A percentile compares a stretch with the other conserved stretches of the same genome.
These are phyloP conservation scores for Dendrolimus punctatus DNA, from an alignment of 1,140 invertebrate species.

Conservation along the genomic window DNA sequence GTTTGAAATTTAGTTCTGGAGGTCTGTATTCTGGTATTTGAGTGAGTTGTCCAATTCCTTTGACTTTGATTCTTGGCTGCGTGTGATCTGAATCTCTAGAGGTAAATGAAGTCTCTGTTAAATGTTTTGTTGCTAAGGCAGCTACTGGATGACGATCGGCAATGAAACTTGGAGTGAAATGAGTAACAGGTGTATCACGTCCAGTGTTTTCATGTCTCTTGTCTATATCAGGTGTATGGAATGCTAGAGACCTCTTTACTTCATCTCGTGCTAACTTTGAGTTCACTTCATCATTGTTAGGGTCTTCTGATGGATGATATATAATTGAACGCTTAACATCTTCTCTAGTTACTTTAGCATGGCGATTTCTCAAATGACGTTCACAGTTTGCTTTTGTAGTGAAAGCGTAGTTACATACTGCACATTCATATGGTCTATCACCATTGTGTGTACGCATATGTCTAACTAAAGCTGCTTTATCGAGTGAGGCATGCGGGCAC, in stretches of 20 bases:
- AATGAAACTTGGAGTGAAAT: constrained; percentile 60
- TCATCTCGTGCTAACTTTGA: constrained; percentile 71
- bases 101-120: constrained; percentile 37
- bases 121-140: constrained; percentile 32
- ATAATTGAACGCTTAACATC: constrained; percentile 90
- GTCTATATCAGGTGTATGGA: constrained; percentile 55
- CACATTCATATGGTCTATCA: constrained; percentile 94
- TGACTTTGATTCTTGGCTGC: constrained; percentile 75
- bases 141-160: constrained; percentile 53
- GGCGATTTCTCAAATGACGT: constrained; percentile 90
- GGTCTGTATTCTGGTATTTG: constrained; percentile 66
- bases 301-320: constrained; percentile 88
- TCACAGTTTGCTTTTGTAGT: constrained; percentile 96
- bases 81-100: constrained; percentile 45
- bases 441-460: constrained; percentile 96
- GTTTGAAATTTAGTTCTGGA: constrained; percentile 55
- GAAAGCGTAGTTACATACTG: constrained; percentile 94
- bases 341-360: constrained; percentile 86
- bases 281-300: constrained; percentile 80
- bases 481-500: constrained; percentile 90
- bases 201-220: constrained; percentile 49
- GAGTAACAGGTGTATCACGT: constrained; percentile 63
- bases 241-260: constrained; percentile 61
- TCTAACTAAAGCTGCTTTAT: constrained; percentile 91
- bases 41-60: constrained; percentile 74